These are phyloP conservation scores for Ispidina lecontei DNA, from an alignment of 2,797 vertebrate genomes.

Conservation along the genomic window DNA sequence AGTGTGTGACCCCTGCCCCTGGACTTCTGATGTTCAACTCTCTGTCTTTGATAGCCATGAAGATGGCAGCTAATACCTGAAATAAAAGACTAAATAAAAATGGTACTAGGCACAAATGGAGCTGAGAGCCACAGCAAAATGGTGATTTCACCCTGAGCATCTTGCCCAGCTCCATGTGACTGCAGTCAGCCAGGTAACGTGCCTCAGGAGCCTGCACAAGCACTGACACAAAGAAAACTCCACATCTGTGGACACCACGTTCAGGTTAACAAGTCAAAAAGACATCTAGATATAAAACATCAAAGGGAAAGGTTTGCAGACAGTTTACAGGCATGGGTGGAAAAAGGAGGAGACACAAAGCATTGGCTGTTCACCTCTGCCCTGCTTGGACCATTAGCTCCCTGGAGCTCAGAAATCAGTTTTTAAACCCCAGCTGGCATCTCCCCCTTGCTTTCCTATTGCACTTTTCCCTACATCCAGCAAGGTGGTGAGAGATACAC, in stretches of 20 bases:
- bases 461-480: not conserved
- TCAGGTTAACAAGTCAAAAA: not conserved
- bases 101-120: not conserved
- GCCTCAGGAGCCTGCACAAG: not conserved
- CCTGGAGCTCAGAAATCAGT: rapidly evolving
- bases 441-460: not conserved
- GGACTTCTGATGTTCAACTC: not conserved
- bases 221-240: not conserved
- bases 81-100: not conserved
- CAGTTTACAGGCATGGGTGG: not conserved
- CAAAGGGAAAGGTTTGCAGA: not conserved
- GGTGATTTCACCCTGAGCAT: not conserved
- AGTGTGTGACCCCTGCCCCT: not conserved
- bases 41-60: not conserved
- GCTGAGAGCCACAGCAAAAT: not conserved
- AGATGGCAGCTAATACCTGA: not conserved
- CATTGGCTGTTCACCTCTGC: not conserved
- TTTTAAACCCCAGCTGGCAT: not conserved
- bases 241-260: not conserved
- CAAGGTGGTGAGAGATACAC: not conserved
- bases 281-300: not conserved
- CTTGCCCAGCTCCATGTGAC: not conserved
- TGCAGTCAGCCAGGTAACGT: not conserved
- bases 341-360: not conserved
- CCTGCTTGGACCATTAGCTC: not conserved